Percentiles rank a stretch among this genome's conserved stretches.
phyloP scores from a whole-genome alignment of 2,888 invertebrate genomes.

The Shargacucullia verbasci region DNA sequence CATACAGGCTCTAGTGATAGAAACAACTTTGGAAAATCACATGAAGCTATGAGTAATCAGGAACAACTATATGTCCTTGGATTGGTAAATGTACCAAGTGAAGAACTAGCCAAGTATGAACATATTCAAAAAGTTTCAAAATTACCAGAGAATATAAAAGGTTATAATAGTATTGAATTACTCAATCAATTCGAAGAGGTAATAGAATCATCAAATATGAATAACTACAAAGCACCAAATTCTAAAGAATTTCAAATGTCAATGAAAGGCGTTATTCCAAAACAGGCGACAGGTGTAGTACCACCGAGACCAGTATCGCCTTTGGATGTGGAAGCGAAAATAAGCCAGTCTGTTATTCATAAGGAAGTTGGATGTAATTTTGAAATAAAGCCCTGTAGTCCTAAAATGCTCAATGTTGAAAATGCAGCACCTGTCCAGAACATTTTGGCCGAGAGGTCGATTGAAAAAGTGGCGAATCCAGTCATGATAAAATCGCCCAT shows the following conservation, averaged over 20 bases:
- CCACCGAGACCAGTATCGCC: conserved; percentile 81
- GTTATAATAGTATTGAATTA: conserved; percentile 83
- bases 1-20: conserved; percentile 60
- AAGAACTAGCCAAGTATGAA: conserved; percentile 85
- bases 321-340: conserved; percentile 87
- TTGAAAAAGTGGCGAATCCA: conserved; percentile 84
- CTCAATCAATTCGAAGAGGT: conserved; percentile 85
- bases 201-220: conserved; percentile 78
- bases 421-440: conserved; percentile 79
- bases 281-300: conserved; percentile 58
- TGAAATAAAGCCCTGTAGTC: conserved; percentile 87
- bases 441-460: conserved; percentile 77
- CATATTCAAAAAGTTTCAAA: conserved; percentile 87
- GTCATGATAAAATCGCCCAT: conserved; percentile 68
- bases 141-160: conserved; percentile 86
- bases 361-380: conserved; percentile 88
- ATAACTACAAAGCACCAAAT: conserved; percentile 61
- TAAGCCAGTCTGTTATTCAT: conserved; percentile 87
- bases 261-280: conserved; percentile 56
- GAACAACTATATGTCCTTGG: conserved; percentile 86
- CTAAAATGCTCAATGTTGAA: conserved; percentile 85
- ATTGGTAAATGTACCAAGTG: conserved; percentile 82
- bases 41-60: conserved; percentile 68
- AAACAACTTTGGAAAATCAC: conserved; percentile 61
- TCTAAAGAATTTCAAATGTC: conserved; percentile 62